These are phyloP conservation scores for Entelurus aequoreus DNA, from an alignment of 2,113 vertebrate species.

Conservation along the genomic window DNA sequence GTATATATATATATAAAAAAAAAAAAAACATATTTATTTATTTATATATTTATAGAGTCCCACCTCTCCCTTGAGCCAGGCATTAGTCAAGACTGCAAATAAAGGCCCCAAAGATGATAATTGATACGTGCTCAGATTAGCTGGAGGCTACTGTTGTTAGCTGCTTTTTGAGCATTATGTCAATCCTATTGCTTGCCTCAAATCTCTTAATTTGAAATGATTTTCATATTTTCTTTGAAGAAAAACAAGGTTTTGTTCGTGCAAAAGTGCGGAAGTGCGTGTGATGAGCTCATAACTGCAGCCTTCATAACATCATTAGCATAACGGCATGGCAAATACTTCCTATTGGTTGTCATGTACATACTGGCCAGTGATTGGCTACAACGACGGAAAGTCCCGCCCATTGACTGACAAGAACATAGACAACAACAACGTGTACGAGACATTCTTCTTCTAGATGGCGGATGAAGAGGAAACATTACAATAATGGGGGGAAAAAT, in stretches of 20 bases:
- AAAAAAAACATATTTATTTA: too few relatives aligned
- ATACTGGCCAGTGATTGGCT: slow-evolving; percentile 8
- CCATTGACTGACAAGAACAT: slow-evolving; percentile 35
- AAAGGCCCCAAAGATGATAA: too few relatives aligned
- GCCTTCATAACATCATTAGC: slow-evolving; percentile 38
- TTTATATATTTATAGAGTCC: too few relatives aligned
- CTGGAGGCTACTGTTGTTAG: neutral
- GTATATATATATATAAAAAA: too few relatives aligned
- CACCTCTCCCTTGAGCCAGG: too few relatives aligned
- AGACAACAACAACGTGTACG: neutral
- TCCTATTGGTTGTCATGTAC: slow-evolving; percentile 31
- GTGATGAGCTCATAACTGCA: slow-evolving; percentile 46
- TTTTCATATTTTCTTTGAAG: neutral
- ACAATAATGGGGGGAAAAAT: too few relatives aligned
- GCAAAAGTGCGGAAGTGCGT: slow-evolving; percentile 1
- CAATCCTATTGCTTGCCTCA: neutral
- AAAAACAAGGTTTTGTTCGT: neutral
- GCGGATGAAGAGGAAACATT: too few relatives aligned
- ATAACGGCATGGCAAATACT: neutral
- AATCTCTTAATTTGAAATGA: neutral
- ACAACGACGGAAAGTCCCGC: neutral
- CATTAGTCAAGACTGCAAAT: too few relatives aligned
- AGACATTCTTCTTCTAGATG: too few relatives aligned
- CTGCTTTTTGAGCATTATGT: neutral
- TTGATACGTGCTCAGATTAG: slow-evolving; percentile 7